phyloP scores from a whole-genome alignment of 1,140 invertebrate species.

The Reticulitermes speratus region DNA sequence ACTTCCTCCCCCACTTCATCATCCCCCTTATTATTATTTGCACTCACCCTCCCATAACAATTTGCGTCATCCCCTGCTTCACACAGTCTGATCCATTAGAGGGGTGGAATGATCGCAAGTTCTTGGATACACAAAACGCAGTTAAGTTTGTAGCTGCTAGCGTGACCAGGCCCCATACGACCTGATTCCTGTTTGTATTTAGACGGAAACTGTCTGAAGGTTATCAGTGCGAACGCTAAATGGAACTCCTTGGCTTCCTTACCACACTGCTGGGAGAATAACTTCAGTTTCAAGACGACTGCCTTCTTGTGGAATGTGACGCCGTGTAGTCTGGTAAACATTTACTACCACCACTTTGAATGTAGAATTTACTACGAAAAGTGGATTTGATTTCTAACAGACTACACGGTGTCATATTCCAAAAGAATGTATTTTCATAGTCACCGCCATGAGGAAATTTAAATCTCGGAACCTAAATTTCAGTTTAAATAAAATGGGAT shows the following conservation, averaged over 20 bases:
- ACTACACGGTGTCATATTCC: too few species aligned
- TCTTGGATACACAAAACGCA: conserved; percentile 6
- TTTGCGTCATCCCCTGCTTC: conserved; percentile 2
- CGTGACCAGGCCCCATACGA: not conserved
- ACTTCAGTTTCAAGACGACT: too few species aligned
- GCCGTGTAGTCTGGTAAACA: too few species aligned
- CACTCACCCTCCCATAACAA: conserved; percentile 13
- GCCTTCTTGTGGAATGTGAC: too few species aligned
- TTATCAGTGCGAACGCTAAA: not conserved
- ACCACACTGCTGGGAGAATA: too few species aligned
- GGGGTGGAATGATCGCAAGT: not conserved
- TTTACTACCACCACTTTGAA: too few species aligned
- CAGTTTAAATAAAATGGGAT: too few species aligned
- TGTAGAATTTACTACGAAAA: too few species aligned
- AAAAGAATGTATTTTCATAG: too few species aligned
- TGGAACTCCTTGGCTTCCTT: not conserved
- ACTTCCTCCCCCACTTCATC: conserved; percentile 11
- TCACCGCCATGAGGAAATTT: too few species aligned
- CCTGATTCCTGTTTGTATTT: not conserved
- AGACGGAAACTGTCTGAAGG: not conserved
- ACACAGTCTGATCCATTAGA: not conserved
- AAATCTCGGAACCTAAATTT: too few species aligned
- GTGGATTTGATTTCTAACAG: too few species aligned
- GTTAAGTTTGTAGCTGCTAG: not conserved
- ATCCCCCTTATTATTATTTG: conserved; percentile 19